Conservation (phyloP, 1,140 invertebrate species). For the Dendroctonus valens region DNA sequence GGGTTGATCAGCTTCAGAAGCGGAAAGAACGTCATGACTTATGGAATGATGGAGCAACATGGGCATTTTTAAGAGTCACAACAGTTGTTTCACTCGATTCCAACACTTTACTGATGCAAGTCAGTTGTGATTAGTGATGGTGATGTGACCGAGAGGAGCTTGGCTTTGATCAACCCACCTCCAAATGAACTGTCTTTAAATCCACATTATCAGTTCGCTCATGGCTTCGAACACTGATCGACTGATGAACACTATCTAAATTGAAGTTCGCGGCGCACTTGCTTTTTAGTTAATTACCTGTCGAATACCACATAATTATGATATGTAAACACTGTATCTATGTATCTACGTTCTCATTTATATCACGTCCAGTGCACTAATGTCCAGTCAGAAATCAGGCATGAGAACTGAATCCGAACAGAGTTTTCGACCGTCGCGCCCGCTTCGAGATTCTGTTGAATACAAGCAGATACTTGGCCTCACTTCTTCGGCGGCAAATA, state of each 20-base stretch:
- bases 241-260: too few relatives aligned
- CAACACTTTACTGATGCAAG: too few relatives aligned
- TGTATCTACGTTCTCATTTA: too few relatives aligned
- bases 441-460: slow-evolving; percentile 45
- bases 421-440: slow-evolving; percentile 33
- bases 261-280: too few relatives aligned
- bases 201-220: slow-evolving; percentile 43
- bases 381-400: too few relatives aligned
- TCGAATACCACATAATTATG: slow-evolving; percentile 7
- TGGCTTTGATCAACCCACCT: slow-evolving; percentile 50
- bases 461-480: slow-evolving; percentile 43
- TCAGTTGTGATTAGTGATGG: slow-evolving; percentile 42
- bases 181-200: slow-evolving; percentile 49
- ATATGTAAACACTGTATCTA: slow-evolving; percentile 21
- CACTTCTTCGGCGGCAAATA: slow-evolving; percentile 41
- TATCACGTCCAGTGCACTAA: too few relatives aligned
- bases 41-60: slow-evolving; percentile 50
- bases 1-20: slow-evolving; percentile 49
- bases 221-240: too few relatives aligned
- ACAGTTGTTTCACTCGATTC: neutral
- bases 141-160: slow-evolving; percentile 43
- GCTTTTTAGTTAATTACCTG: too few relatives aligned
- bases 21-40: slow-evolving; percentile 45
- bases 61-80: slow-evolving; percentile 40
- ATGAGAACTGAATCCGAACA: neutral